Base-by-base conservation (phyloP, 2,113 vertebrate genomes). In the Myanophis thanlyinensis region DNA sequence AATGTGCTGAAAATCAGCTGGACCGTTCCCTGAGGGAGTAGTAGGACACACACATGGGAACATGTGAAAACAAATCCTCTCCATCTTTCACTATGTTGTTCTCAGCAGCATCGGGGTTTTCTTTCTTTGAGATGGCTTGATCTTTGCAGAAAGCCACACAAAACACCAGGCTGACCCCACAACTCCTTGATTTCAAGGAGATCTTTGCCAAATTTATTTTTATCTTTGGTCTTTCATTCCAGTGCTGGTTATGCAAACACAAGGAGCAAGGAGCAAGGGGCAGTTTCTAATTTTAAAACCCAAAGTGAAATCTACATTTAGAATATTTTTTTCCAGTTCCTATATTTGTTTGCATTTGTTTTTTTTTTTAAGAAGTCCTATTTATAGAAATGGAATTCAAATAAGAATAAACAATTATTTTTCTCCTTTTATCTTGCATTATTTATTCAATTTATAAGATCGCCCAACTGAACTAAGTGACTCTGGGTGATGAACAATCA, bases 51-150 rank as follows among this genome's bases (percentile, higher is more conserved):
- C 96, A 94, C 93, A n/a, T n/a, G n/a, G 67, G 94, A 96, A 96
- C 94, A 96, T 95, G 89, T 97, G 95, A 95, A 97, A 97, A 97
- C 96, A 96, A 93, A 96, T 95, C 94, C 95, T 96, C n/a, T 95
- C 96, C 94, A 95, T 96, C 95, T 95, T 97, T 96, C 94, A 93
- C 96, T 96, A 96, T 97, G 95, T 98, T 97, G 94, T 96, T 96
- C 94, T 95, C 95, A 93, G 91, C 93, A 92, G 92, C 6, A 89
- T 95, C 93, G 96, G 95, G 95, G 95, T 5, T 44, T 92, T 9
- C 11, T 18, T 35, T 56, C 94, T 96, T 93, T 94, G 93, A 95
- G 93, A 93, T 97, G 96, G 97, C 97, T 96, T 96, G 93, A 40
- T 97, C 95, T 97, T 94, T 59, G 56, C 92, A 97, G 95, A 97